Base-by-base conservation (phyloP, 2,797 vertebrate species). In the Thaleichthys pacificus region DNA sequence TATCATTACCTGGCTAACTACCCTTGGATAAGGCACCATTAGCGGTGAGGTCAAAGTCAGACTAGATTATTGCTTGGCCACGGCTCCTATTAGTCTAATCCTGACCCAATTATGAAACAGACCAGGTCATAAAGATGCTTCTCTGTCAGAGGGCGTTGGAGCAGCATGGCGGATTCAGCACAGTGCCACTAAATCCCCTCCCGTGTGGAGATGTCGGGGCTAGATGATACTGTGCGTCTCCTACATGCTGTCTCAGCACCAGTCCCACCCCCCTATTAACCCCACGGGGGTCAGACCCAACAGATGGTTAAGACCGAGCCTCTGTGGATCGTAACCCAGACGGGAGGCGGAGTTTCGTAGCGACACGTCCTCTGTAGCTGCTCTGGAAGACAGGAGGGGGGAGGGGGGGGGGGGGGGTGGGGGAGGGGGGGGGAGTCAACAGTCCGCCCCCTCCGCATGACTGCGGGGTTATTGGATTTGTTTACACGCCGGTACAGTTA, bases 81-180 rank as follows among this genome's bases (percentile, higher is more conserved):
- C 63, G 61, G 67, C 17, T 70, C 51, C 35, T 68, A 17, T 71
- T 67, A 75, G 35, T 15, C 30, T 73, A 58, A 77, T 69, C 69
- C 54, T 68, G 21, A 67, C 61, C 63, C 68, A 66, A 69, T 57
- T 58, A 64, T 64, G 67, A 32, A 51, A 61, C 26, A 73, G 58
- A 66, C 68, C 69, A 61, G 58, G 51, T 72, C 6, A 69, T 70
- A 35, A 47, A 64, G 58, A 73, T 28, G 57, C 63, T 66, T 74
- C 42, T 17, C 68, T 60, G 66, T 71, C 57, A 69, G 9, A 63
- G 3, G 61, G 32, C 61, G 51, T 58, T 19, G 14, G 51, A 35
- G 32, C 80, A 32, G 71, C 65, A 28, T 64, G 28, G 67, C 21
- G 42, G 69, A 68, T 74, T 68, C 65, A 66, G 69, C 49, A 58